Percentiles rank a stretch among this genome's conserved stretches.
Evolutionary conservation across 2,797 vertebrate species (phyloP).

Genomic region (Halcyon chelicuti): DNA sequence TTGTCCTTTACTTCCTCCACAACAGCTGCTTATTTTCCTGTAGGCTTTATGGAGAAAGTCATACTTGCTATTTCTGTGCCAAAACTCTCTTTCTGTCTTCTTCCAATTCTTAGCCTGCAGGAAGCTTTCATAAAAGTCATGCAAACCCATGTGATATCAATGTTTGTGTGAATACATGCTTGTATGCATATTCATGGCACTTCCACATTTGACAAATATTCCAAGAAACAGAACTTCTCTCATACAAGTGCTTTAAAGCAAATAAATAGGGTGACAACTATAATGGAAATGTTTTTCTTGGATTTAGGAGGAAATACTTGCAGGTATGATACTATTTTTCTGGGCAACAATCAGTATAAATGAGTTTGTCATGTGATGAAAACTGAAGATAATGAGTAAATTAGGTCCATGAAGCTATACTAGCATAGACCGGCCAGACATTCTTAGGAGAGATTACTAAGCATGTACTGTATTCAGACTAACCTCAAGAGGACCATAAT

Average conservation of each 20-base stretch:
- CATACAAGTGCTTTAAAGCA: neutral
- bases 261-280: neutral
- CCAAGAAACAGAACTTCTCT: conserved; percentile 14
- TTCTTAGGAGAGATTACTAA: neutral
- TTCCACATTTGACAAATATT: conserved; percentile 47
- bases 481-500: neutral
- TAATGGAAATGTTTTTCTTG: neutral
- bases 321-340: neutral
- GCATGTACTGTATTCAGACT: fast-evolving
- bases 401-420: neutral
- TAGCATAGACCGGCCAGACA: neutral
- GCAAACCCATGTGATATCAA: conserved; percentile 6
- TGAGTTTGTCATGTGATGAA: neutral
- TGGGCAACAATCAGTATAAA: neutral
- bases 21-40: conserved; percentile 60
- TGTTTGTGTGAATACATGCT: conserved; percentile 58
- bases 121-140: conserved; percentile 44
- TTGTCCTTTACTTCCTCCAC: conserved; percentile 44
- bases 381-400: neutral
- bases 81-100: neutral
- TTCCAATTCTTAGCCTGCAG: conserved; percentile 27
- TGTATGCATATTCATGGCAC: conserved; percentile 47
- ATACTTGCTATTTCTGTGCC: conserved; percentile 34
- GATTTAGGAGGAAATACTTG: neutral
- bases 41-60: neutral